Evolutionary conservation across 2,797 vertebrate species (phyloP).

Genomic region (Spondyliosoma cantharus): DNA sequence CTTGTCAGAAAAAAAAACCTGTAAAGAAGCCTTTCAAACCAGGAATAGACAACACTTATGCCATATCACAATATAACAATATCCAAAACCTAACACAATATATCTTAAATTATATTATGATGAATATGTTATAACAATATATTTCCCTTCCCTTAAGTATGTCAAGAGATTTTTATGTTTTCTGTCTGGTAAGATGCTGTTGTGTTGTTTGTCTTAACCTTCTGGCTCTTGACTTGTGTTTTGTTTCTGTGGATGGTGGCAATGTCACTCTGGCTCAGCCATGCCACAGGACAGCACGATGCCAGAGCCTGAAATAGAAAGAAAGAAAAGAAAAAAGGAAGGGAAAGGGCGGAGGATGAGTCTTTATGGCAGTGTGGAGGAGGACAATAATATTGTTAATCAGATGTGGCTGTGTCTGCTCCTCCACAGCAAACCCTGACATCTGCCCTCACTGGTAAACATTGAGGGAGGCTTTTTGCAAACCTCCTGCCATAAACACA

Average conservation of each 20-base stretch:
- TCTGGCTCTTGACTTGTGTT: slow-evolving; percentile 76
- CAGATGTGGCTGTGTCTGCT: slow-evolving; percentile 85
- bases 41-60: too few species aligned
- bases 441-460: slow-evolving; percentile 78
- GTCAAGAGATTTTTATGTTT: slow-evolving; percentile 23
- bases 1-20: too few species aligned
- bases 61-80: too few species aligned
- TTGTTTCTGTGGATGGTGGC: slow-evolving; percentile 78
- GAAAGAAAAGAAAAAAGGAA: slow-evolving; percentile 52
- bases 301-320: slow-evolving; percentile 71
- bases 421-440: slow-evolving; percentile 78
- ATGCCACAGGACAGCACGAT: slow-evolving; percentile 71
- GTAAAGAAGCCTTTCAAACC: too few species aligned
- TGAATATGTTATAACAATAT: too few species aligned
- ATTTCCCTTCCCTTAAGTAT: too few species aligned
- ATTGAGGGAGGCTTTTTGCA: slow-evolving; percentile 73
- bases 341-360: slow-evolving; percentile 23
- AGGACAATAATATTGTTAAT: slow-evolving; percentile 86
- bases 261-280: slow-evolving; percentile 76
- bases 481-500: slow-evolving; percentile 71
- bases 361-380: slow-evolving; percentile 69
- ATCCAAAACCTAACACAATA: too few species aligned
- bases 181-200: slow-evolving; percentile 29
- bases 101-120: too few species aligned
- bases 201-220: slow-evolving; percentile 65